Conservation (phyloP, 2,113 vertebrate species). For the Oplegnathus fasciatus region DNA sequence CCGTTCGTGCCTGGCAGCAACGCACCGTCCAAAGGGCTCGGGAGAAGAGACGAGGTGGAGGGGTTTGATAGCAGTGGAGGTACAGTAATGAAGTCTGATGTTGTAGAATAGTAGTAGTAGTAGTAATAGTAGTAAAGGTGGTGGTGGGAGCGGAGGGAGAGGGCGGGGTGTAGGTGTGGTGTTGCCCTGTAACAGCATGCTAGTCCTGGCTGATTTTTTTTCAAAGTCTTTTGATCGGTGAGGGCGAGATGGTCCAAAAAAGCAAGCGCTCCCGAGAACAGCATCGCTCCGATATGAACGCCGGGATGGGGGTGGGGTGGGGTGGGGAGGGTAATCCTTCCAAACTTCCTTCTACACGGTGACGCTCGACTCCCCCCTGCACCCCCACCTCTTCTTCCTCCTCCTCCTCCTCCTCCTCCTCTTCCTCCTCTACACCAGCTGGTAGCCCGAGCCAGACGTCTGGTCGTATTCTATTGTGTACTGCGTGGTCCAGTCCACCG, state of each 20-base stretch:
- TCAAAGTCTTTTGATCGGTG: conserved; percentile 78
- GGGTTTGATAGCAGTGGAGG: conserved; percentile 54
- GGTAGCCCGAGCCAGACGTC: conserved; percentile 97
- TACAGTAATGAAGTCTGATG: conserved; percentile 44
- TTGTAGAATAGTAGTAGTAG: conserved; percentile 46
- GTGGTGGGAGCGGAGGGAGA: conserved; percentile 9
- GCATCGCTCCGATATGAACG: conserved; percentile 80
- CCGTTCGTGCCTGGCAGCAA: conserved; percentile 86
- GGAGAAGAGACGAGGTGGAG: conserved; percentile 70
- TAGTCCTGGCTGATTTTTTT: conserved; percentile 86
- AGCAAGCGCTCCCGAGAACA: conserved; percentile 85
- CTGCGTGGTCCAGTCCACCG: conserved; percentile 98
- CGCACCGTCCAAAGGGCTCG: conserved; percentile 86
- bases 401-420: neutral
- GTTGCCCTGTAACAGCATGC: conserved; percentile 91
- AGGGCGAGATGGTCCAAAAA: conserved; percentile 87
- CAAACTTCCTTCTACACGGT: conserved; percentile 32
- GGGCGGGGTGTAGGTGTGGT: conserved; percentile 55
- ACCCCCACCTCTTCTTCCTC: neutral
- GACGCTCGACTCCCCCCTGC: conserved; percentile 5
- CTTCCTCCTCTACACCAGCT: conserved; percentile 91
- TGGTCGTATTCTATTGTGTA: conserved; percentile 99
- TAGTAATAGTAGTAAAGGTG: conserved; percentile 57
- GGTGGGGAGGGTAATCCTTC: conserved; percentile 14
- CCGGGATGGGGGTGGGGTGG: neutral